phyloP scores from a whole-genome alignment of 1,140 invertebrate genomes.

The Orchesella cincta region DNA sequence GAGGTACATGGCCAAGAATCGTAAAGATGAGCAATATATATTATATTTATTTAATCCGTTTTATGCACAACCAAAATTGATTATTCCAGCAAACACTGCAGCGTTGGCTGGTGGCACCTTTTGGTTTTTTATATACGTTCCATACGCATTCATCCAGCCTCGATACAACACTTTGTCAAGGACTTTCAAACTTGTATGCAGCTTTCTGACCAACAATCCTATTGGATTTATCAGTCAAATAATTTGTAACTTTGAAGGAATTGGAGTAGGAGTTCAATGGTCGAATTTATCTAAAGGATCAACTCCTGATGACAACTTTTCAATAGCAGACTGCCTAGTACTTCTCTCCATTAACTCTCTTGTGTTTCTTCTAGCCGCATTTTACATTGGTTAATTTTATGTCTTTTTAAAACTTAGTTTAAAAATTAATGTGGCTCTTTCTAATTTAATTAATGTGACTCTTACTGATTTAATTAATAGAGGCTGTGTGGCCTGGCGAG shows the following conservation, averaged over 20 bases:
- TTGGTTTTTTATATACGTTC: slow-evolving; percentile 64
- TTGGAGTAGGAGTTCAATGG: slow-evolving; percentile 73
- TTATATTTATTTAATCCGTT: no score
- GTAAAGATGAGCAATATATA: no score
- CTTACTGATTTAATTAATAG: no score
- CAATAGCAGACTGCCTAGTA: slow-evolving; percentile 65
- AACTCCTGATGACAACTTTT: slow-evolving; percentile 71
- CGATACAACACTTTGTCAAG: slow-evolving; percentile 13
- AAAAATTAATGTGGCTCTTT: no score
- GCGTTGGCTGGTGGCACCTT: slow-evolving; percentile 67
- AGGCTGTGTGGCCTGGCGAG: slow-evolving; percentile 41
- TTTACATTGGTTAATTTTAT: no score
- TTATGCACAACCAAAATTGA: no score
- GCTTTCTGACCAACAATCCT: slow-evolving; percentile 69
- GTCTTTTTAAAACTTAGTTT: no score
- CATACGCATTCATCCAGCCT: slow-evolving; percentile 27
- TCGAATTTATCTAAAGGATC: slow-evolving; percentile 67
- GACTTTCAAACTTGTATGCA: not conserved
- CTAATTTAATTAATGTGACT: no score
- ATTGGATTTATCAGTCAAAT: slow-evolving; percentile 64
- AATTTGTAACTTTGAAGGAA: slow-evolving; percentile 67
- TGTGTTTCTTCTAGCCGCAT: slow-evolving; percentile 67
- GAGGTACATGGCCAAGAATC: no score
- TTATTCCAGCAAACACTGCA: slow-evolving; percentile 68
- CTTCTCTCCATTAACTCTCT: slow-evolving; percentile 68